Evolutionary conservation across 2,888 invertebrate species (phyloP).

Genomic region (Lepidonotus clava): DNA sequence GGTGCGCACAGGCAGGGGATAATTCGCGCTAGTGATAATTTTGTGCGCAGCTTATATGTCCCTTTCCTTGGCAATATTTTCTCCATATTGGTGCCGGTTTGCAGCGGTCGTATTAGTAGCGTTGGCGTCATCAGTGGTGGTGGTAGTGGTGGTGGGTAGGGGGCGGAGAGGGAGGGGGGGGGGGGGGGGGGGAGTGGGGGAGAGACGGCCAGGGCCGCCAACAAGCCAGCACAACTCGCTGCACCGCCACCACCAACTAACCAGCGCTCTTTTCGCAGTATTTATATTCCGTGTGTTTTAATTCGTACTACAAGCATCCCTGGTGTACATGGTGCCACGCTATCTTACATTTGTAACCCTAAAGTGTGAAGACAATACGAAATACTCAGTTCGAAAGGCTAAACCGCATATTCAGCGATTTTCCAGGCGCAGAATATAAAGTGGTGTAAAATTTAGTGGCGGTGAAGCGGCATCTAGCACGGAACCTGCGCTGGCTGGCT

Average conservation of each 20-base stretch:
- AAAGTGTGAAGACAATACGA: too few relatives aligned
- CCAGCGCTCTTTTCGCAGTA: constrained; percentile 2
- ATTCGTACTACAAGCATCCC: neutral
- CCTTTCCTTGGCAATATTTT: constrained; percentile 41
- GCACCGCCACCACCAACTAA: constrained; percentile 33
- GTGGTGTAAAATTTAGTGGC: neutral
- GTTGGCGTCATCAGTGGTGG: constrained; percentile 40
- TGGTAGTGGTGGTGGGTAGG: neutral
- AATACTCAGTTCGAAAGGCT: too few relatives aligned
- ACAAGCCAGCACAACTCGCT: constrained; percentile 52
- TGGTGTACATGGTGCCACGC: too few relatives aligned
- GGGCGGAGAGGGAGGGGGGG: neutral
- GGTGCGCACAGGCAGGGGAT: neutral
- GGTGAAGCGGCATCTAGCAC: constrained; percentile 2
- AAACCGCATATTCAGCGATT: too few relatives aligned
- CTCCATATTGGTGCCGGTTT: constrained; percentile 43
- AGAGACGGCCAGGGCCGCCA: constrained; percentile 44
- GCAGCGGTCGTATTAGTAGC: constrained; percentile 41
- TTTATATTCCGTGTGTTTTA: neutral
- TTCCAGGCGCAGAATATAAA: neutral
- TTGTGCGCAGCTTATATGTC: constrained; percentile 12
- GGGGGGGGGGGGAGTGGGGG: neutral
- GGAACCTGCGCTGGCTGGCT: neutral
- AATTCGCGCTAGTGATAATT: neutral
- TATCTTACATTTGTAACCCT: too few relatives aligned